Base-by-base conservation (phyloP, 2,797 vertebrate species). In the Chaetophractus vellerosus region DNA sequence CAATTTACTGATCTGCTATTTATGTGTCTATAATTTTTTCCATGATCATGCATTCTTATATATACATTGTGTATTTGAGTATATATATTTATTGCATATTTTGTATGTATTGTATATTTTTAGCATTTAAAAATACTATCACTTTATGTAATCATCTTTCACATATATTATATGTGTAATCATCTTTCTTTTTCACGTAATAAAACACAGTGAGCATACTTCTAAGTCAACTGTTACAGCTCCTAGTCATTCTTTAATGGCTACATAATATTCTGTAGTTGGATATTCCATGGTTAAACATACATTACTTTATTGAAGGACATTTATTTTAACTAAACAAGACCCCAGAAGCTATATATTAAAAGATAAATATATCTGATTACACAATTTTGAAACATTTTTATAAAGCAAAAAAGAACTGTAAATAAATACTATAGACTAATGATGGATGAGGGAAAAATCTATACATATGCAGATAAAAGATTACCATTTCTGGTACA, bases 301-400 rank as follows among this genome's bases (percentile, higher is more conserved):
- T 26, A 31, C 45, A 57, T 63, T 88, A 59, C 36, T 87, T 90
- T 64, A 89, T 15, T 36, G n/a, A 91, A 93, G 72, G n/a, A 4
- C 45, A 83, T 91, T 95, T 72, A 86, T 74, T 83, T 82, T 82
- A 80, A 83, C 23, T 81, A 85, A 93, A 23, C n/a, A 95, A 78
- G 74, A 92, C 90, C 61, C 71, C 10, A 79, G 31, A 71, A 71
- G 14, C 15, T 82, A 59, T 38, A 36, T 86, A 64, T 71, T 85
- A 68, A 90, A 81, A 86, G 61, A 45, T 24, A 81, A 33, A 24
- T n/a, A 82, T 57, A 82, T 68, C 41, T 94, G n/a, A 92, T 63
- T 76, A 36, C 31, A 75, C 66, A 66, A 41, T 88, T 93, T 52
- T 12, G 63, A 87, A 90, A 79, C 10, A 66, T 33, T 83, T 88